Conservation (phyloP, 2,888 invertebrate genomes). For the Fabriciana adippe region DNA sequence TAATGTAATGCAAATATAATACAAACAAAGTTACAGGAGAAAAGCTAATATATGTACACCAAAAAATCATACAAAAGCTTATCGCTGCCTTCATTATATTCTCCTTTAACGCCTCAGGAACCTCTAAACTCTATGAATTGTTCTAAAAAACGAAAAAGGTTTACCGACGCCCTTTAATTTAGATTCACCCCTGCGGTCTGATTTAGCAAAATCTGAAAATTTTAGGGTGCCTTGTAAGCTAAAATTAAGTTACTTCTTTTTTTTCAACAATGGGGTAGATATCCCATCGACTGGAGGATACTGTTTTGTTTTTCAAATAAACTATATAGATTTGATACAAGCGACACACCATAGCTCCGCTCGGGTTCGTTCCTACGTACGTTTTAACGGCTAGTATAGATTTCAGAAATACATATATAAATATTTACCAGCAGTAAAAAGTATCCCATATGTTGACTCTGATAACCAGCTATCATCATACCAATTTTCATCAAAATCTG, state of each 20-base stretch:
- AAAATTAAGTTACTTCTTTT: constrained; percentile 30
- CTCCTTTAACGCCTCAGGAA: background rate
- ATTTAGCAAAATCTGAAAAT: constrained; percentile 31
- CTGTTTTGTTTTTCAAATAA: too few species aligned
- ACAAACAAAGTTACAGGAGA: constrained; percentile 8
- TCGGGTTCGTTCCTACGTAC: too few species aligned
- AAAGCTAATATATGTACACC: constrained; percentile 13
- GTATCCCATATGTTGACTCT: too few species aligned
- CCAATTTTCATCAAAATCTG: too few species aligned
- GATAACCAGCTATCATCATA: too few species aligned
- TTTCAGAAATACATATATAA: too few species aligned
- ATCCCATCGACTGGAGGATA: background rate
- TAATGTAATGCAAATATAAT: constrained; percentile 1
- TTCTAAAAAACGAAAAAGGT: constrained; percentile 11
- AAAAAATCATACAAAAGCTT: constrained; percentile 5
- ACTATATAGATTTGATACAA: too few species aligned
- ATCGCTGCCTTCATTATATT: constrained; percentile 22
- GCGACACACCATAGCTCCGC: too few species aligned
- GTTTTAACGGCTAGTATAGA: too few species aligned
- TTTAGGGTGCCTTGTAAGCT: constrained; percentile 31
- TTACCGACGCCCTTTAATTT: constrained; percentile 27
- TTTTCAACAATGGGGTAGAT: constrained; percentile 15
- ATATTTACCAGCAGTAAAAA: too few species aligned
- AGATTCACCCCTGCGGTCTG: constrained; percentile 35
- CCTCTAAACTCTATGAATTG: constrained; percentile 1